Conservation (phyloP, 2,113 vertebrate genomes). For the Etheostoma cragini region DNA sequence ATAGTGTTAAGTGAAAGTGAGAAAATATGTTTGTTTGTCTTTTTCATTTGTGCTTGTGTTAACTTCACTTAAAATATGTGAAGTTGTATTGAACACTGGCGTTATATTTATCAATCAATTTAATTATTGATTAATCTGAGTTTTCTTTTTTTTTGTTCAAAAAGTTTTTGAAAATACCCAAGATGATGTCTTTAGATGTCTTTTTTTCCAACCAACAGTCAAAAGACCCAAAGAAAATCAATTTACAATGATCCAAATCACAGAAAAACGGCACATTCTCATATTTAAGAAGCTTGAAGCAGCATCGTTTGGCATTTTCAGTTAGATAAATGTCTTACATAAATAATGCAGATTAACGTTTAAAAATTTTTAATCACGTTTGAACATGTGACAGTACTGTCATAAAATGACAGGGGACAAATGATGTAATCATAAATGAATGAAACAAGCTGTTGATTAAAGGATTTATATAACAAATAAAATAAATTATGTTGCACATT, state of each 20-base stretch:
- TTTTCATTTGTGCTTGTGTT: background rate
- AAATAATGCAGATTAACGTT: background rate
- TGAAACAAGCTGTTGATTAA: background rate
- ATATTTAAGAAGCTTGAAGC: background rate
- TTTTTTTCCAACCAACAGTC: background rate
- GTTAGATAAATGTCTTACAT: background rate
- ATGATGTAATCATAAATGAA: background rate
- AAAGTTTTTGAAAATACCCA: background rate
- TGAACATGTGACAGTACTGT: background rate
- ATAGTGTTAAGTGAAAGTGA: background rate
- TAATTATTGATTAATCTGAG: background rate
- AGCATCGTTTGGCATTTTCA: background rate
- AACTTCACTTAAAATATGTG: too few species aligned
- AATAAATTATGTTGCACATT: background rate
- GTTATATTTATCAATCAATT: background rate
- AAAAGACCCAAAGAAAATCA: background rate
- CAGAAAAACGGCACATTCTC: background rate
- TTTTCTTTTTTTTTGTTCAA: background rate
- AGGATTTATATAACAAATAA: background rate
- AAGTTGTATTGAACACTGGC: background rate
- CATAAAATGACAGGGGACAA: background rate
- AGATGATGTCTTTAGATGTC: background rate
- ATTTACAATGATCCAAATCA: background rate
- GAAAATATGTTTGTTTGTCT: background rate
- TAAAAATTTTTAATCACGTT: too few species aligned